Percentiles rank a stretch among this genome's conserved stretches.
Conservation (phyloP, 2,888 invertebrate species). For the Helobdella robusta region DNA sequence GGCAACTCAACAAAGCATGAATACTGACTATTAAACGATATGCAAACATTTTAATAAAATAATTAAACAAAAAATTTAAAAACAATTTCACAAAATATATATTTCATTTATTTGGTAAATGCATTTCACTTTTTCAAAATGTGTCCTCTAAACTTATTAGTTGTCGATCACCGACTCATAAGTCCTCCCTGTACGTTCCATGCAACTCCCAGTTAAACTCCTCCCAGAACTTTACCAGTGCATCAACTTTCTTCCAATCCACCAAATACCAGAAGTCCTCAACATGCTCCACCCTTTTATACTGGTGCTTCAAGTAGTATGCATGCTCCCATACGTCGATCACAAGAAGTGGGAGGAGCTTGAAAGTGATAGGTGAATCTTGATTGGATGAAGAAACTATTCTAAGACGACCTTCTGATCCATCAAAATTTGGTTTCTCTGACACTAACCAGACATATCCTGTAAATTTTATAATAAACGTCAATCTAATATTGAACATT, state of each 20-base stretch:
- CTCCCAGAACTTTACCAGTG: slow-evolving; percentile 40
- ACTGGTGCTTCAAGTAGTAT: slow-evolving; percentile 41
- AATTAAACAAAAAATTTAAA: too few relatives aligned
- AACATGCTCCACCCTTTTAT: slow-evolving; percentile 13
- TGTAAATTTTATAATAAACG: slow-evolving; percentile 29
- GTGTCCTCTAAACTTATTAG: too few relatives aligned
- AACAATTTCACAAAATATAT: too few relatives aligned
- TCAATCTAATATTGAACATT: not conserved
- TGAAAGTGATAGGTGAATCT: slow-evolving; percentile 40
- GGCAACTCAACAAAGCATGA: too few relatives aligned
- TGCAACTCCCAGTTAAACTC: too few relatives aligned
- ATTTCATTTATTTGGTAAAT: too few relatives aligned
- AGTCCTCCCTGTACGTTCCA: too few relatives aligned
- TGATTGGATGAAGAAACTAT: slow-evolving; percentile 40
- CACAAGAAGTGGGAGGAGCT: slow-evolving; percentile 39
- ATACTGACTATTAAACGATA: too few relatives aligned
- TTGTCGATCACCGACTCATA: too few relatives aligned
- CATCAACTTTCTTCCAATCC: slow-evolving; percentile 40
- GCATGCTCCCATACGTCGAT: slow-evolving; percentile 46
- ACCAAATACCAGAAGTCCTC: slow-evolving; percentile 43
- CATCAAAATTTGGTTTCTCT: too few relatives aligned
- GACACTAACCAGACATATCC: slow-evolving; percentile 44
- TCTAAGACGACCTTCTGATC: slow-evolving; percentile 31
- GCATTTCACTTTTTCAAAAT: too few relatives aligned
- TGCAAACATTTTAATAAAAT: too few relatives aligned